Base-by-base conservation (phyloP, 1,140 invertebrate genomes). In the Callitettix versicolor region DNA sequence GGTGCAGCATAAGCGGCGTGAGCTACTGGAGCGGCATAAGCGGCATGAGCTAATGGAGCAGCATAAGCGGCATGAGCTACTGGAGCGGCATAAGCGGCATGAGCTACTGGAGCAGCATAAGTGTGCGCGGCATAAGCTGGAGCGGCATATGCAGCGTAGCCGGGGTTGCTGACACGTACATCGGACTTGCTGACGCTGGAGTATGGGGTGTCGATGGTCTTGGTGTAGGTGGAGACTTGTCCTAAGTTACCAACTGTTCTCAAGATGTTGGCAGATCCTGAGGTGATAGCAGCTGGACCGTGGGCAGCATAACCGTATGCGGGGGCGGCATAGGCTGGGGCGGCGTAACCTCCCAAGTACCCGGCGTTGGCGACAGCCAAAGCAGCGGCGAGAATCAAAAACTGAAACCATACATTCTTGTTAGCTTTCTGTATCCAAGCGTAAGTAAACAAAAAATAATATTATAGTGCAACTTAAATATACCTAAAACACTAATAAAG, bases 171-270 rank as follows among this genome's bases (percentile, higher is more conserved):
- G 18, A 67, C 61, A 26, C 68, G 60, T 42, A 67, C 64, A 61
- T 70, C 69, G 53, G 60, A 60, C 57, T 70, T 69, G 46, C 63
- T 60, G 44, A 69, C 64, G 51, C 56, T 63, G 56, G 66, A 64
- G 64, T 64, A 67, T 3, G 69, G 64, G 36, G 67, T 68, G 55
- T 67, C 65, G 60, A 67, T 59, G 54, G 64, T 64, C 60, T 68
- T 68, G 59, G 58, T 58, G 64, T 66, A 65, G 57, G 67, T 65
- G 57, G 65, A 63, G n/a, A 69, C 59, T 47, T 66, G 64, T 18
- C 65, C 66, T 22, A 67, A 42, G 62, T 68, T 66, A 12, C 67
- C 67, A 43, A 60, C 62, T 48, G 58, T 63, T 26, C 66, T 62
- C 47, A 66, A 57, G 59, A 67, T 63, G 62, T 67, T 69, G 51